Base-by-base conservation (phyloP, 2,113 vertebrate species). In the Catharus fuscescens region DNA sequence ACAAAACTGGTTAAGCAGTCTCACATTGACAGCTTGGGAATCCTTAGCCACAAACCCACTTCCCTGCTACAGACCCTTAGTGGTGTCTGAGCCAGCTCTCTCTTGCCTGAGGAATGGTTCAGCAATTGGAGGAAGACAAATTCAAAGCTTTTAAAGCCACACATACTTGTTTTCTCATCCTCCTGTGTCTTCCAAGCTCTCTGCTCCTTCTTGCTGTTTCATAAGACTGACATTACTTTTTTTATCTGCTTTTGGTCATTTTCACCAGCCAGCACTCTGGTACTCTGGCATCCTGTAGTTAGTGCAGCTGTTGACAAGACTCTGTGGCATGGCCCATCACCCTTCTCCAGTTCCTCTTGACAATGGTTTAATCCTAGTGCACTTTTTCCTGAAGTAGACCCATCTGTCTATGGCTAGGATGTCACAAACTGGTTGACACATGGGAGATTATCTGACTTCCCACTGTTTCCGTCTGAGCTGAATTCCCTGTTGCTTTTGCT, bases 321-420 rank as follows among this genome's bases (percentile, higher is more conserved):
- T 9, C 10, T 25, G 9, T 8, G 21, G 11, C 44, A 36, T 21
- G 5, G 21, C 26, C 44, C 25, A 5, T 52, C 34, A 21, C 6
- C 31, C 20, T 82, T 73, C 56, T 59, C 38, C 42, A 48, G 23
- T 5, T 32, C 18, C 36, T 61, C 74, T 29, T 85, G 62, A 65
- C 19, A 28, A 7, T 18, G 16, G 10, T 10, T 66, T 10, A 40
- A 6, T 54, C 32, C 36, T 34, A 36, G 32, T 0, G 1, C 25
- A 44, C 53, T 79, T 81, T 25, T 53, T 91, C 28, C 61, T 67
- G 69, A 81, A 86, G 38, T 12, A 86, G 19, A 47, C 5, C 9
- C 18, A 48, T 12, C 20, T 54, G 10, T 14, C 25, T 45, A 14
- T 14, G 50, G 6, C n/a, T 73, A n/a, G 18, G 7, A 70, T 36